Evolutionary conservation across 2,797 vertebrate genomes (phyloP), one percentile per base, ranked within the genome.

Genomic region (Anguilla pacifica): DNA sequence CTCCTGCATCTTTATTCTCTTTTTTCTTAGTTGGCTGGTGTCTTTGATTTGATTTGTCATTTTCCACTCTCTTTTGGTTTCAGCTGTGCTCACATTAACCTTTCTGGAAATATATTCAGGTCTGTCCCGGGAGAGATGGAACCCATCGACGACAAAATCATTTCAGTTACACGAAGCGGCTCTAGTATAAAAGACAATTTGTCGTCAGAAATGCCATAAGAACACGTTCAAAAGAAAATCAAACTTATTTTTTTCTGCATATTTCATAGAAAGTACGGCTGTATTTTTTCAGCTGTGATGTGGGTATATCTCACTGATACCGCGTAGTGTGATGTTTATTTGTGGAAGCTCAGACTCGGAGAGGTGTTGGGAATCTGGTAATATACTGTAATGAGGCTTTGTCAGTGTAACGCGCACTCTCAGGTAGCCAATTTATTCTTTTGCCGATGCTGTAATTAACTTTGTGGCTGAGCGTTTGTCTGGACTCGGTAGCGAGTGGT

Each of bases 391-490:
- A 59, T 19, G 10, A 74, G 39, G 19, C 13, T 39, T 74, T 74
- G 72, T 72, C n/a, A 39, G 72, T 74, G 31, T 74, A 39, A 39
- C 35, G 72, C 39, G 72, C 15, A 17, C 72, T 74, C 35, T 10
- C 72, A 74, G 31, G 72, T 74, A 39, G 72, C 72, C 31, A 39
- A 17, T 74, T 74, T 74, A 39, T 74, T 74, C 72, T 35, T 39
- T 39, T 74, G 72, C 72, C 39, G 28, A 74, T 39, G 31, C 72
- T 74, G 39, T 74, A 74, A 74, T 74, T 74, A 74, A 74, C 72
- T 39, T 74, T 74, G 35, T 17, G 35, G 72, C 72, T 39, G 28
- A 74, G 72, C 72, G 13, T 39, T 74, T 39, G 13, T 74, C 72
- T 74, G 72, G 72, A 39, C 72, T 15, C 28, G 15, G 72, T 39